Base-by-base conservation (phyloP, 2,888 invertebrate species). In the Sesia bembeciformis region DNA sequence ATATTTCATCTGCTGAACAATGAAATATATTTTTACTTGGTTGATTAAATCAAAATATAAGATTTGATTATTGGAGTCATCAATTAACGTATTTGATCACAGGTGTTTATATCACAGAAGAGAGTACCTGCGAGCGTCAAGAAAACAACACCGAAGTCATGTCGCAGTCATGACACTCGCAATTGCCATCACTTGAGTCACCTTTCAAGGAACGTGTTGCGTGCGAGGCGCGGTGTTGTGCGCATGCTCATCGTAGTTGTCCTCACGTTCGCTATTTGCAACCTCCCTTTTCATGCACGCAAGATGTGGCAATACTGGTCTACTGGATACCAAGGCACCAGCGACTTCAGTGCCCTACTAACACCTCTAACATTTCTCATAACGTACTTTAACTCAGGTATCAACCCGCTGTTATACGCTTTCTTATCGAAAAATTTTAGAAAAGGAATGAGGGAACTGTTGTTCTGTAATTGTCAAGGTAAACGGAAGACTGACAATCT, bases 371-470 rank as follows among this genome's bases (percentile, higher is more conserved):
- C 96, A 39, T 97, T 96, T 81, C 92, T 97, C 58, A 92, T 96
- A 64, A 93, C 97, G 50, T 98, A 97, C 78, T 93, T 95, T 81
- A 97, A 97, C 89, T 97, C 96, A 23, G 97, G 94, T 52, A 92
- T 97, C 60, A 97, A 98, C 84, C 97, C 97, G 0, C 87, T 97
- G 53, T 90, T 98, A 5, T 98, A 97, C 82, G 97, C 97, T 3
- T 96, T 97, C 76, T 89, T 97, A 54, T 92, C 92, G 4, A 93
- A 94, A 59, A 94, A 95, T 71, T 96, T 96, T 78, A 91, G 96
- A 54, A 94, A 94, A 70, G 96, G 96, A 38, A 96, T 97, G 93
- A 91, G 93, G 58, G 97, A 97, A 77, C 90, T 96, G 39, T 78
- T 96, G 42, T 90, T 93, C 58, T 95, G 95, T 71, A 86, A 78